Evolutionary conservation across 2,797 vertebrate genomes (phyloP).

Genomic region (Lepilemur septentrionalis): DNA sequence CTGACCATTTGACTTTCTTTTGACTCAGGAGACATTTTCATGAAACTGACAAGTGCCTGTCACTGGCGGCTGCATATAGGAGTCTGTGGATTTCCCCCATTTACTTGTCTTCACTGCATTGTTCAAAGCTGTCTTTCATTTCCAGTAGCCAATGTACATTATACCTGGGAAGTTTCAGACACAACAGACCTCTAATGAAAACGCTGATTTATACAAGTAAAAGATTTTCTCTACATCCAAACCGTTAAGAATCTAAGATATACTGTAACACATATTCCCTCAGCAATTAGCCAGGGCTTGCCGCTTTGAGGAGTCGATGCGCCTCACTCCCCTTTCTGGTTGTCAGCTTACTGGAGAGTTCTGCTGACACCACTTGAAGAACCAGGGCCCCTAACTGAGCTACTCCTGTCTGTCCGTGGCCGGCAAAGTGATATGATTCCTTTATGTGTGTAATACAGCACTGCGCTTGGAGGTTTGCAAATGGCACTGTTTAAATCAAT

Average conservation of each 20-base stretch:
- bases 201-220: not conserved
- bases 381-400: slow-evolving; percentile 61
- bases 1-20: not conserved
- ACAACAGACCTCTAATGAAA: not conserved
- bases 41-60: not conserved
- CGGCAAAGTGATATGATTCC: slow-evolving; percentile 76
- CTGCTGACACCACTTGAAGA: slow-evolving; percentile 38
- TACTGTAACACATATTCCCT: not conserved
- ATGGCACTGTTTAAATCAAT: slow-evolving; percentile 82
- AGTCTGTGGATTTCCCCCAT: not conserved
- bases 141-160: not conserved
- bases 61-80: not conserved
- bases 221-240: slow-evolving; percentile 19
- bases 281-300: slow-evolving; percentile 69
- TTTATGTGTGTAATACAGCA: slow-evolving; percentile 76
- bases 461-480: slow-evolving; percentile 71
- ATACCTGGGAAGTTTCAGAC: not conserved
- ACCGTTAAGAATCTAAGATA: not conserved
- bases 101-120: not conserved
- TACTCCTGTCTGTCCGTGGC: slow-evolving; percentile 73
- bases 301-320: slow-evolving; percentile 63
- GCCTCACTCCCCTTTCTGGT: slow-evolving; percentile 32
- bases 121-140: slow-evolving; percentile 32
- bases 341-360: slow-evolving; percentile 56
- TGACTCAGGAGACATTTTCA: not conserved